Evolutionary conservation across 2,113 vertebrate genomes (phyloP).

Genomic region (Pungitius pungitius): DNA sequence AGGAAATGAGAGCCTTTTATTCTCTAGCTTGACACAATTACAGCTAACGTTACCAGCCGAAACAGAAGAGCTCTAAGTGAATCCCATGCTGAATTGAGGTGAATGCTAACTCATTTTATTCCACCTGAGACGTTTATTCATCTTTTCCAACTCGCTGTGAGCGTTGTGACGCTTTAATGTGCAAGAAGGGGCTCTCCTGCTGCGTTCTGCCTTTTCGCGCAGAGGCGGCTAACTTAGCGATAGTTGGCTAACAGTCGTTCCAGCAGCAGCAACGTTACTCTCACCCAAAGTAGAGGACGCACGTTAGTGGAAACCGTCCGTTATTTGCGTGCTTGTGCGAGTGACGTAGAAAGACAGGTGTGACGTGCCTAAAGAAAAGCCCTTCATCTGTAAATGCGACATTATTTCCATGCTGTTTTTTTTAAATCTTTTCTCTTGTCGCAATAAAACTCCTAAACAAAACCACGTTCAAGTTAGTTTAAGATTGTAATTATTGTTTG

Average conservation of each 20-base stretch:
- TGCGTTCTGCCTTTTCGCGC: background rate
- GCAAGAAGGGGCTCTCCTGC: background rate
- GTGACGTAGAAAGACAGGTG: background rate
- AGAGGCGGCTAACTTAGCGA: conserved; percentile 8
- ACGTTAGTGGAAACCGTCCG: background rate
- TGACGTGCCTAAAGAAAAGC: background rate
- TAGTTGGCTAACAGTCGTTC: conserved; percentile 15
- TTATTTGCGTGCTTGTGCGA: background rate
- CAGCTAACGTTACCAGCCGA: background rate
- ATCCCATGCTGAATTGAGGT: conserved; percentile 36
- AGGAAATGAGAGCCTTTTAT: background rate
- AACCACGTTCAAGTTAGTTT: too few relatives aligned
- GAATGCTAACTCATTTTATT: background rate
- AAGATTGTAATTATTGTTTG: background rate
- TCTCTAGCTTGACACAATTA: background rate
- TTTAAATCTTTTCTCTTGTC: background rate
- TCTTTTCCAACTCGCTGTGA: background rate
- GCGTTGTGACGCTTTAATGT: background rate
- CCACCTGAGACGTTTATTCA: background rate
- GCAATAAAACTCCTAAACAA: background rate
- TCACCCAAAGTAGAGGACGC: background rate
- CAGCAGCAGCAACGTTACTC: background rate
- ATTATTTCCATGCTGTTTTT: background rate
- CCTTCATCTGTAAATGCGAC: background rate
- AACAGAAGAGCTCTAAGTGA: background rate